Evolutionary conservation across 2,888 invertebrate species (phyloP).

Genomic region (Erebia aethiops): DNA sequence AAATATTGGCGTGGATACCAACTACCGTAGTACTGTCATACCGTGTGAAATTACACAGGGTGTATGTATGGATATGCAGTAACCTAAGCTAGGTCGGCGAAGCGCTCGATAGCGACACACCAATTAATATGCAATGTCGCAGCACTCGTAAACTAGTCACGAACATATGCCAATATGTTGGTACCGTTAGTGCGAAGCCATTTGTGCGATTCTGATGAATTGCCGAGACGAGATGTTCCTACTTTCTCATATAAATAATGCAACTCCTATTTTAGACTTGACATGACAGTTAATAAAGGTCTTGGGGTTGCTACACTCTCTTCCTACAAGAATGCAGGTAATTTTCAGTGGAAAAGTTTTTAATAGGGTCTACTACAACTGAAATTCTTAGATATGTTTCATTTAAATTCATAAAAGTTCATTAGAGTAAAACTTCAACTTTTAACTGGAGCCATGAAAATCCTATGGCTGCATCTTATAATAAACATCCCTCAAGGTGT

Average conservation of each 20-base stretch:
- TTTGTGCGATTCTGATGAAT: constrained; percentile 77
- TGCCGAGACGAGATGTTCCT: constrained; percentile 43
- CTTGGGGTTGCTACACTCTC: not conserved
- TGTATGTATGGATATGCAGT: constrained; percentile 43
- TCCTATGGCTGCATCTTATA: too few relatives aligned
- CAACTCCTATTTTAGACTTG: constrained; percentile 8
- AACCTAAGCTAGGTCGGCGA: constrained; percentile 72
- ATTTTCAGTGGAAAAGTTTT: too few relatives aligned
- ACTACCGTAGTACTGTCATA: not conserved
- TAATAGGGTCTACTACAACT: too few relatives aligned
- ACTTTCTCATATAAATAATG: constrained; percentile 39
- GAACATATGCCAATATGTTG: constrained; percentile 81
- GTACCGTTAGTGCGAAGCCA: constrained; percentile 74
- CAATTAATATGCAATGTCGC: constrained; percentile 82
- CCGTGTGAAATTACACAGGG: constrained; percentile 34
- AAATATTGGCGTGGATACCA: not conserved
- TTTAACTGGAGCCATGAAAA: too few relatives aligned
- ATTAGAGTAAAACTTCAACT: too few relatives aligned
- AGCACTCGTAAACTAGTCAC: constrained; percentile 81
- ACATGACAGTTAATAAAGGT: not conserved
- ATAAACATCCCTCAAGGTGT: too few relatives aligned
- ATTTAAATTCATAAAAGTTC: too few relatives aligned
- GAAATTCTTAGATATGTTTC: too few relatives aligned
- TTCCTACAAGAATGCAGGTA: too few relatives aligned
- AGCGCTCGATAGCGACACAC: constrained; percentile 77